Conservation (phyloP, 2,113 vertebrate genomes). For the Tretioscincus oriximinensis region DNA sequence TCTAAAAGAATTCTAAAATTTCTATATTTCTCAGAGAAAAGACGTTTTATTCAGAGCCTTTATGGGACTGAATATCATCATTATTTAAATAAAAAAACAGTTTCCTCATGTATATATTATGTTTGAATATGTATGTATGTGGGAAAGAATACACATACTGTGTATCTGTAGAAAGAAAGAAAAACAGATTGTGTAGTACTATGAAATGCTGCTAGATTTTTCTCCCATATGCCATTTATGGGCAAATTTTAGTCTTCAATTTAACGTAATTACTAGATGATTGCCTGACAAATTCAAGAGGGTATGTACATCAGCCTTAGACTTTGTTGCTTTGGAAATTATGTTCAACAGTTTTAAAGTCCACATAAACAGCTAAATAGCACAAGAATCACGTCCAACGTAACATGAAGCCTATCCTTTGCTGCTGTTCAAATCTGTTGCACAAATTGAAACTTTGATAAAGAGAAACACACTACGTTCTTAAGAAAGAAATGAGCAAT, state of each 20-base stretch:
- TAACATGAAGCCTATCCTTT: background rate
- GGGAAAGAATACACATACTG: too few species aligned
- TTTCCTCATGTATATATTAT: too few species aligned
- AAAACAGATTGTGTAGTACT: background rate
- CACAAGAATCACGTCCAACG: background rate
- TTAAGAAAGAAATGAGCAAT: constrained; percentile 41
- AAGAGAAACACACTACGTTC: background rate
- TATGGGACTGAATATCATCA: too few species aligned
- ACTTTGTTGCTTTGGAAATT: background rate
- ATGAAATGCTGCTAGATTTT: background rate
- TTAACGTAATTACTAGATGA: background rate
- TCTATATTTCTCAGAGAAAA: too few species aligned
- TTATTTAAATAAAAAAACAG: too few species aligned
- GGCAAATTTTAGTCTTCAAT: background rate
- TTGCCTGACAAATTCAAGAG: background rate
- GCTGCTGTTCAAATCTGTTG: background rate
- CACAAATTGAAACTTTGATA: constrained; percentile 11
- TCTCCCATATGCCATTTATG: background rate
- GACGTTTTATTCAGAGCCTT: too few species aligned
- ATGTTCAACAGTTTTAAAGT: background rate
- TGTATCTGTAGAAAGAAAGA: too few species aligned
- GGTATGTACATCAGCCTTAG: background rate
- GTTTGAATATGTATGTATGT: too few species aligned
- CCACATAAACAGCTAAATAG: constrained; percentile 4
- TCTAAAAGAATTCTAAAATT: too few species aligned